Evolutionary conservation across 2,797 vertebrate genomes (phyloP).

Genomic region (Trichosurus vulpecula): DNA sequence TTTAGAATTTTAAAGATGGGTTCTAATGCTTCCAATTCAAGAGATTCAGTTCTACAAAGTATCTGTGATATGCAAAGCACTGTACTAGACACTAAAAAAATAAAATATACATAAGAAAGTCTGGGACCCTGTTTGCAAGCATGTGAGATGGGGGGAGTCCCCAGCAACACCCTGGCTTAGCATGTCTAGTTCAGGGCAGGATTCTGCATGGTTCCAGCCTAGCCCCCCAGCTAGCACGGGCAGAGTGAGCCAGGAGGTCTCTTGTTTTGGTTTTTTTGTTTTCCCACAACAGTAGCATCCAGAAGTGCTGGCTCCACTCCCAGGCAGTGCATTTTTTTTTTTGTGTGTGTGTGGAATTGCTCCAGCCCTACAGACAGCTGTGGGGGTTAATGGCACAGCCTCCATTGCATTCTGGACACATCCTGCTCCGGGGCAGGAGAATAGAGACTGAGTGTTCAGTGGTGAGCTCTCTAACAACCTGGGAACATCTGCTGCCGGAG

Average conservation of each 20-base stretch:
- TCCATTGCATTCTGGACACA: rapidly evolving
- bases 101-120: neutral
- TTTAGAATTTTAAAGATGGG: neutral
- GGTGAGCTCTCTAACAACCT: slow-evolving; percentile 5
- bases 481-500: neutral
- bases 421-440: neutral
- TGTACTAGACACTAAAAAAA: neutral
- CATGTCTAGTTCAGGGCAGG: neutral
- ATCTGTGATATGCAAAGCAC: neutral
- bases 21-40: neutral
- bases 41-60: neutral
- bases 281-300: neutral
- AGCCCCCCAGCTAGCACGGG: neutral
- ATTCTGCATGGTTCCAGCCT: neutral
- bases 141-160: neutral
- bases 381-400: neutral
- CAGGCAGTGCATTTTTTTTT: neutral
- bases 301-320: neutral
- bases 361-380: neutral
- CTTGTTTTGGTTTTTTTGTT: neutral
- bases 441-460: rapidly evolving
- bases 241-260: neutral
- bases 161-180: neutral
- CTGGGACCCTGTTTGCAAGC: neutral
- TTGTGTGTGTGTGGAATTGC: neutral